phyloP scores from a whole-genome alignment of 1,140 invertebrate genomes.

The Ridgeia piscesae region DNA sequence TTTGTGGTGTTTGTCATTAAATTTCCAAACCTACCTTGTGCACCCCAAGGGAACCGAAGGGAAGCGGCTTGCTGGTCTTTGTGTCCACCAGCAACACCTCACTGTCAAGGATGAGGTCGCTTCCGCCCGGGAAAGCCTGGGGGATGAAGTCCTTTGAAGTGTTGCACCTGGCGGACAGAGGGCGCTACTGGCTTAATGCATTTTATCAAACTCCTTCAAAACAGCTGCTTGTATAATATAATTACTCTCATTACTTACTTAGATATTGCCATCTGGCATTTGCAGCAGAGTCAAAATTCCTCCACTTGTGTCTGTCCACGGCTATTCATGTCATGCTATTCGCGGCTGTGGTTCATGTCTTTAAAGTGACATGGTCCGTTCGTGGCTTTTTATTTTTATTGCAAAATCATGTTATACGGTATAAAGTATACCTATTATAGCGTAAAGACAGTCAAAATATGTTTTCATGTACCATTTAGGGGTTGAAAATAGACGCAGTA shows the following conservation, averaged over 20 bases:
- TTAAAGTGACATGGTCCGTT: too few relatives aligned
- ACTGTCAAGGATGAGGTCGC: conserved; percentile 85
- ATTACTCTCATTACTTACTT: too few relatives aligned
- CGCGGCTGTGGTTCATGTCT: too few relatives aligned
- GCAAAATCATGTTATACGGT: too few relatives aligned
- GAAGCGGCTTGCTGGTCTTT: conserved; percentile 80
- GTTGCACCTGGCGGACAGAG: conserved; percentile 61
- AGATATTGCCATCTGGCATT: neutral
- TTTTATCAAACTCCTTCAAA: neutral
- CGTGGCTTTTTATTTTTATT: too few relatives aligned
- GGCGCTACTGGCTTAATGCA: neutral
- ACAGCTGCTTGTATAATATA: neutral
- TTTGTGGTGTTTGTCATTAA: neutral
- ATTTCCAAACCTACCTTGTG: conserved; percentile 69
- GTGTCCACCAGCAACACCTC: conserved; percentile 90
- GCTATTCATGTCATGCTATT: too few relatives aligned
- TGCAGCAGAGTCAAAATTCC: too few relatives aligned
- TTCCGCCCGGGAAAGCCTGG: conserved; percentile 81
- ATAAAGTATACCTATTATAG: too few relatives aligned
- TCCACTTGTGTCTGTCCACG: too few relatives aligned
- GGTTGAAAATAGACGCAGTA: too few relatives aligned
- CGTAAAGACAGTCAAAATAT: too few relatives aligned
- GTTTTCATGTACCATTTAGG: too few relatives aligned
- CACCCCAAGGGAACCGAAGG: conserved; percentile 86
- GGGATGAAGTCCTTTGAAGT: conserved; percentile 86